A percentile compares a stretch with the other conserved stretches of the same genome.
Evolutionary conservation across 2,797 vertebrate species (phyloP).

Genomic region (Iguana delicatissima): DNA sequence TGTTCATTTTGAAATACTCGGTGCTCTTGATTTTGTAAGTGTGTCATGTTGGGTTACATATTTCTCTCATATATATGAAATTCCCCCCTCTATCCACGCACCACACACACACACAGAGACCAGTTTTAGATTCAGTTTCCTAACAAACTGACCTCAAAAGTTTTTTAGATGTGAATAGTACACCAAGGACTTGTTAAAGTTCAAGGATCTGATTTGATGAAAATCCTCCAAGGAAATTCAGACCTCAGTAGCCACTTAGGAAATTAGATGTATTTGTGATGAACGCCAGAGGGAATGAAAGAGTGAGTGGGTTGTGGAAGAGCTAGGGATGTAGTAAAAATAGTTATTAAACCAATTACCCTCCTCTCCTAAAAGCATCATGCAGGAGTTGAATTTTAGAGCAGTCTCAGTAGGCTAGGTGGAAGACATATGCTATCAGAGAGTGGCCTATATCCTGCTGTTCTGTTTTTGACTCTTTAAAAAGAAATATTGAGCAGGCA

Average conservation of each 20-base stretch:
- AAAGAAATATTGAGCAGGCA: background rate
- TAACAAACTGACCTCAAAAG: slow-evolving; percentile 54
- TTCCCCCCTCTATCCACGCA: no score
- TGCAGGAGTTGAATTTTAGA: slow-evolving; percentile 39
- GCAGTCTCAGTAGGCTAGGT: background rate
- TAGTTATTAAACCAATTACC: slow-evolving; percentile 26
- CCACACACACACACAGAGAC: background rate
- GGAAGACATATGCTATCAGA: slow-evolving; percentile 11
- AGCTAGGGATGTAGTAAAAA: slow-evolving; percentile 24
- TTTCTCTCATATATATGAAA: background rate
- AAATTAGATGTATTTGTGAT: slow-evolving; percentile 56
- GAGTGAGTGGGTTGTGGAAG: slow-evolving; percentile 24
- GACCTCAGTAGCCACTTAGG: slow-evolving; percentile 50
- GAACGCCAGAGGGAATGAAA: slow-evolving; percentile 28
- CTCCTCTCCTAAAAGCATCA: background rate
- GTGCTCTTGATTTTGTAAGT: slow-evolving; percentile 17
- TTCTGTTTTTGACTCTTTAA: background rate
- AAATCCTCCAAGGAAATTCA: slow-evolving; percentile 55
- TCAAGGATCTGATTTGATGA: slow-evolving; percentile 61
- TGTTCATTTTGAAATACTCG: slow-evolving; percentile 10
- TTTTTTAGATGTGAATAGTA: slow-evolving; percentile 41
- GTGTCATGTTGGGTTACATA: background rate
- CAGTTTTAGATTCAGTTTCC: slow-evolving; percentile 41
- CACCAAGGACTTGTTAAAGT: slow-evolving; percentile 62
- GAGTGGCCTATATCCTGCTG: background rate